These are phyloP conservation scores for Hylyphantes graminicola DNA, from an alignment of 1,140 invertebrate species.

Conservation along the genomic window DNA sequence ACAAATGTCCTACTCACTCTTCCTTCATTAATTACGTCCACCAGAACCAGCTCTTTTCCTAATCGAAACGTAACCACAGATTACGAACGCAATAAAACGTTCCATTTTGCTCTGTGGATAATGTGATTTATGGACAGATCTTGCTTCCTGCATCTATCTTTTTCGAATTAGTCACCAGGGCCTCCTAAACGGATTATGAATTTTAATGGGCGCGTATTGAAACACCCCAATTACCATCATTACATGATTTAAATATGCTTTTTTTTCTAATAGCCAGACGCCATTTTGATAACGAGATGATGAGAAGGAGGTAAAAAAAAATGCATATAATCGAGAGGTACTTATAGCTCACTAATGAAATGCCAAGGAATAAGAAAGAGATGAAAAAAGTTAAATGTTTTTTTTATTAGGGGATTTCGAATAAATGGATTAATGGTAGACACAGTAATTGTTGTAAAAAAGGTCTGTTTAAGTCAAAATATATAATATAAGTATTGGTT, in stretches of 20 bases:
- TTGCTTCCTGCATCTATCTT: slow-evolving; percentile 43
- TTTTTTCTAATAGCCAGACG: slow-evolving; percentile 7
- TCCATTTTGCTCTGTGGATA: slow-evolving; percentile 26
- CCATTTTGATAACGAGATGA: slow-evolving; percentile 26
- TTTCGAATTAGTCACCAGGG: slow-evolving; percentile 58
- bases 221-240: slow-evolving; percentile 54
- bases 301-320: not conserved
- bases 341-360: slow-evolving; percentile 41
- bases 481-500: too few species aligned
- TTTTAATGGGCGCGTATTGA: slow-evolving; percentile 57
- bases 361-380: not conserved
- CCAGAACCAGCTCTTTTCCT: slow-evolving; percentile 9
- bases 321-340: slow-evolving; percentile 27
- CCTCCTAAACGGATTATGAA: slow-evolving; percentile 58
- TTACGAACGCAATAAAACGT: slow-evolving; percentile 55
- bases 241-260: slow-evolving; percentile 51
- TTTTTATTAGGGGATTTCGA: too few species aligned
- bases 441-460: too few species aligned
- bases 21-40: slow-evolving; percentile 45
- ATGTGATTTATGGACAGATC: slow-evolving; percentile 53
- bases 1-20: slow-evolving; percentile 41
- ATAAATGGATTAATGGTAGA: too few species aligned
- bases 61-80: slow-evolving; percentile 53
- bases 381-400: not conserved
- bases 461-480: too few species aligned